A percentile compares a stretch with the other conserved stretches of the same genome.
phyloP scores from a whole-genome alignment of 2,888 invertebrate genomes.

The Drosophila hamatofila region DNA sequence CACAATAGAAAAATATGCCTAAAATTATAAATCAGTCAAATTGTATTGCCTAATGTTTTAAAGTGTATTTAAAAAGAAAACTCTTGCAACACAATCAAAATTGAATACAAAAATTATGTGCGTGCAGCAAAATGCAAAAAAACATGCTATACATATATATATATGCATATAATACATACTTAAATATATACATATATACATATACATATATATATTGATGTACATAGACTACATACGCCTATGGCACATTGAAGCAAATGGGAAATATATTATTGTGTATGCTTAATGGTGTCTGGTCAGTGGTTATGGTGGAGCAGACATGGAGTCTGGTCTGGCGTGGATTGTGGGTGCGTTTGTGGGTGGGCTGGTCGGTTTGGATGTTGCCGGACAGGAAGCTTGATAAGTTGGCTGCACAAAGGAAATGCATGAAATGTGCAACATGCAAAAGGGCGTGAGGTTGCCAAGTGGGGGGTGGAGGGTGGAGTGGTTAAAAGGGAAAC shows the following conservation, averaged over 20 bases:
- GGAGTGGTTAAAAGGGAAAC: slow-evolving; percentile 41
- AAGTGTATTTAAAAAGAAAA: slow-evolving; percentile 40
- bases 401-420: slow-evolving; percentile 79
- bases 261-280: slow-evolving; percentile 74
- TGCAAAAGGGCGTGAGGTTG: slow-evolving; percentile 48
- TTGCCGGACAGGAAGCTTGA: slow-evolving; percentile 76
- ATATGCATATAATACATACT: slow-evolving; percentile 4
- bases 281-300: slow-evolving; percentile 67
- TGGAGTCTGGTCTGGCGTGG: slow-evolving; percentile 15
- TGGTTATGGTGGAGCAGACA: slow-evolving; percentile 28
- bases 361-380: neutral
- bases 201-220: neutral
- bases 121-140: slow-evolving; percentile 73
- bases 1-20: neutral
- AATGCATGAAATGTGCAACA: slow-evolving; percentile 75
- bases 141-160: slow-evolving; percentile 44
- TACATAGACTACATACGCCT: slow-evolving; percentile 12
- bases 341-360: slow-evolving; percentile 14
- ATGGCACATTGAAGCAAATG: slow-evolving; percentile 34
- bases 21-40: neutral
- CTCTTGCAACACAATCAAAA: slow-evolving; percentile 61
- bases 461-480: neutral
- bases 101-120: slow-evolving; percentile 70
- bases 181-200: neutral
- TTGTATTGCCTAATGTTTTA: neutral